Conservation (phyloP, 2,113 vertebrate species). For the Cariama cristata region DNA sequence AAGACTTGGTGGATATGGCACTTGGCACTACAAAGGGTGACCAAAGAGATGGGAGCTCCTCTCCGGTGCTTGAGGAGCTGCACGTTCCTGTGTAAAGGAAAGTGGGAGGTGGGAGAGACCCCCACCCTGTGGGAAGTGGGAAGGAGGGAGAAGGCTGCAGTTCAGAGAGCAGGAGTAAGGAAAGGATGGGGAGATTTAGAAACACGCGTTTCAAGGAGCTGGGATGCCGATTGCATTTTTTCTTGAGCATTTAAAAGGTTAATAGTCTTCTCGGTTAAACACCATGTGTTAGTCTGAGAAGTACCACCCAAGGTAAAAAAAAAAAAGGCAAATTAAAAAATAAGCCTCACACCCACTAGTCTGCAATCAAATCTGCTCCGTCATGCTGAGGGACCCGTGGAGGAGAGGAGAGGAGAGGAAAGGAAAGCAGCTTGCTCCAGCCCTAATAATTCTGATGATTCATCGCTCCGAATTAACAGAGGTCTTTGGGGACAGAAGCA, state of each 20-base stretch:
- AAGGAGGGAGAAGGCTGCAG: neutral
- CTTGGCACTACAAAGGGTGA: neutral
- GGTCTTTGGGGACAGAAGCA: constrained; percentile 44
- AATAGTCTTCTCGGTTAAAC: neutral
- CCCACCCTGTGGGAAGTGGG: neutral
- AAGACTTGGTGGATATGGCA: rapidly evolving
- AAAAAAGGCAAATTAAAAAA: neutral
- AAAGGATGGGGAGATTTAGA: neutral
- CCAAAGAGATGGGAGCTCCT: neutral
- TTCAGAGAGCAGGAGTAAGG: neutral
- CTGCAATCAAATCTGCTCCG: constrained; percentile 46
- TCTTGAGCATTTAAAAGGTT: neutral
- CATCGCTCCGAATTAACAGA: constrained; percentile 34
- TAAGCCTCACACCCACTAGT: neutral
- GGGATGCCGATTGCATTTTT: neutral
- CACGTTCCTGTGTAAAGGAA: rapidly evolving
- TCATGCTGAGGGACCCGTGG: constrained; percentile 13
- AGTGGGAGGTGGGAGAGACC: neutral
- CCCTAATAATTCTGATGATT: constrained; percentile 73
- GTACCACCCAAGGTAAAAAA: neutral
- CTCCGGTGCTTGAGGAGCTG: rapidly evolving
- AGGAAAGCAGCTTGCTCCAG: constrained; percentile 37
- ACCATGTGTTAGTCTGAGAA: neutral
- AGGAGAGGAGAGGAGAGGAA: constrained; percentile 47
- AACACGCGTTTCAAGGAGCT: rapidly evolving